phyloP scores from a whole-genome alignment of 1,140 invertebrate genomes.

The Elysia chlorotica region DNA sequence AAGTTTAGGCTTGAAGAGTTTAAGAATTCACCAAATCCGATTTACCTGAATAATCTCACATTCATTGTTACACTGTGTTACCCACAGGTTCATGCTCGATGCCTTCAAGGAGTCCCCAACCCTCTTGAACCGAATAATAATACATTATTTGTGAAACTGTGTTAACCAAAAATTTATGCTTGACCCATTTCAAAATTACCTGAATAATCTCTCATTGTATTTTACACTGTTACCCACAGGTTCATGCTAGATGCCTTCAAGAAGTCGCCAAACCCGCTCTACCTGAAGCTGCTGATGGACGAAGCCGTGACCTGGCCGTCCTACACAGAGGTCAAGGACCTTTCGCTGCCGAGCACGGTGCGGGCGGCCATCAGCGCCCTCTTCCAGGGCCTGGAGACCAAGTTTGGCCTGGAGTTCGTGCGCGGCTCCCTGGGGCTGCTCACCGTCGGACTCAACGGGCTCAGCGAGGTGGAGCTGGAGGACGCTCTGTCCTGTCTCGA shows the following conservation, averaged over 20 bases:
- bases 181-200: no score
- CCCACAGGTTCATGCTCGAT: no score
- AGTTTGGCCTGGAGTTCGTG: constrained; percentile 49
- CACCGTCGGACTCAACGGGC: constrained; percentile 48
- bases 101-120: no score
- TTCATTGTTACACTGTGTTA: no score
- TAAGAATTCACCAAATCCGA: no score
- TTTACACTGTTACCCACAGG: no score
- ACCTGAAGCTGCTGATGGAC: constrained; percentile 49
- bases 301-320: constrained; percentile 49
- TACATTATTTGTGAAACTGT: no score
- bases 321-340: constrained; percentile 27
- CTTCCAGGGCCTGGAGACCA: constrained; percentile 50
- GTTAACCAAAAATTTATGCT: no score
- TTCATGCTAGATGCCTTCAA: constrained; percentile 37
- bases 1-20: no score
- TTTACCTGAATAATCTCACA: no score
- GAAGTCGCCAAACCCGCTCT: constrained; percentile 42
- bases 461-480: constrained; percentile 58
- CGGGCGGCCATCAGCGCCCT: constrained; percentile 42
- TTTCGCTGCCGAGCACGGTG: constrained; percentile 32
- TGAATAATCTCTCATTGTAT: no score
- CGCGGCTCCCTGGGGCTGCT: constrained; percentile 78
- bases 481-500: constrained; percentile 60
- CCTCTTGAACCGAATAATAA: no score